These are phyloP conservation scores for Globia sparganii DNA, from an alignment of 2,888 invertebrate species.

Conservation along the genomic window DNA sequence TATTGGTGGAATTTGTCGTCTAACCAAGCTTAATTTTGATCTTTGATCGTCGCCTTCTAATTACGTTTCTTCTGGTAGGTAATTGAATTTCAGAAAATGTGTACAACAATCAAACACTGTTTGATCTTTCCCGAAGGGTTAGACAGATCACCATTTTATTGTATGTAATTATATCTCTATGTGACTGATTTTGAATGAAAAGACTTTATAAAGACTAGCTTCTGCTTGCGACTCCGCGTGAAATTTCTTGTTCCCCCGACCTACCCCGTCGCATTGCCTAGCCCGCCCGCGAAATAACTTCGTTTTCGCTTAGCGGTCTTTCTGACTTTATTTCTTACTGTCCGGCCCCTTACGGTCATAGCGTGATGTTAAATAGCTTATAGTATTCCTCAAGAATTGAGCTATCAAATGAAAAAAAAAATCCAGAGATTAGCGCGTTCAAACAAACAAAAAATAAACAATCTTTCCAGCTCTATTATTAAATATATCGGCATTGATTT, in stretches of 20 bases:
- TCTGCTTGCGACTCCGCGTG: background rate
- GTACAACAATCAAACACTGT: background rate
- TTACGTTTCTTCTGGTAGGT: conserved; percentile 32
- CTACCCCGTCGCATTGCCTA: background rate
- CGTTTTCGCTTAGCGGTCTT: background rate
- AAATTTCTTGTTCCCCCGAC: background rate
- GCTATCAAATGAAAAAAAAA: background rate
- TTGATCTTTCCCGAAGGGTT: background rate
- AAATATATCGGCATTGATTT: no score
- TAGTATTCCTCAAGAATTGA: background rate
- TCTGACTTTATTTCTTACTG: no score
- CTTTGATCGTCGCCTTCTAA: conserved; percentile 42
- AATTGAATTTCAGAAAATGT: conserved; percentile 37
- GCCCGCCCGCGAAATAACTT: background rate
- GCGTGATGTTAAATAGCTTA: background rate
- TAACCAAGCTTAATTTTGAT: conserved; percentile 47
- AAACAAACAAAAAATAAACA: no score
- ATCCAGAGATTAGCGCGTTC: no score
- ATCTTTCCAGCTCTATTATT: background rate
- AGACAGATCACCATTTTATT: background rate
- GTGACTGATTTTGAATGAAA: background rate
- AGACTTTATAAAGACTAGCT: background rate
- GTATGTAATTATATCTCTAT: background rate
- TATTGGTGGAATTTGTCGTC: conserved; percentile 45
- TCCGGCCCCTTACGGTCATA: background rate